Conservation (phyloP, 2,888 invertebrate species). For the Tachina lurida region DNA sequence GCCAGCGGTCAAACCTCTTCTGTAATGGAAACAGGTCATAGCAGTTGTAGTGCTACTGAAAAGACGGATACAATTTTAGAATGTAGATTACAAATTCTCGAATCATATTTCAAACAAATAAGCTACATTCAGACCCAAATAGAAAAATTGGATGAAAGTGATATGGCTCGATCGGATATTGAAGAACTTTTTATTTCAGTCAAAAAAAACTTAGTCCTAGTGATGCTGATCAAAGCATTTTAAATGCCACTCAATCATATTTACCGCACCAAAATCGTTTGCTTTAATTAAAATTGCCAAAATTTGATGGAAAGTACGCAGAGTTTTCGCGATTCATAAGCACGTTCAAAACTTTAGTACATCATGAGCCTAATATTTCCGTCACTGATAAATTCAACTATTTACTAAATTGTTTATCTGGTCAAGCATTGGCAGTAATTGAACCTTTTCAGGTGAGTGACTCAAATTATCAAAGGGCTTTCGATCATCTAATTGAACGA, state of each 20-base stretch:
- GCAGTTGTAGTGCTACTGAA: too few species aligned
- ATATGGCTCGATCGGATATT: conserved; percentile 25
- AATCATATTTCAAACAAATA: conserved; percentile 60
- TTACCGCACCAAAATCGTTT: conserved; percentile 5
- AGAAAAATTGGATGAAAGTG: conserved; percentile 45
- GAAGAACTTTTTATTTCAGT: conserved; percentile 46
- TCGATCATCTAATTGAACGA: neutral
- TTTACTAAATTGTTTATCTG: conserved; percentile 26
- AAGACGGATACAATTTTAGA: too few species aligned
- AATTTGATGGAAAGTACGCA: conserved; percentile 36
- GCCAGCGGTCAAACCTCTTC: too few species aligned
- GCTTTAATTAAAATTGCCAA: conserved; percentile 33
- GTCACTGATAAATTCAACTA: conserved; percentile 31
- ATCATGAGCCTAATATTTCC: conserved; percentile 24
- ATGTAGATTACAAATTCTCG: conserved; percentile 59
- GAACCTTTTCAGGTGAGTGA: conserved; percentile 27
- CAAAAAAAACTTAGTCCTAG: conserved; percentile 29
- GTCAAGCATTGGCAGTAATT: conserved; percentile 10
- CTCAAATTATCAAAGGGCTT: conserved; percentile 11
- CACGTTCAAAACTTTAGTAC: conserved; percentile 21
- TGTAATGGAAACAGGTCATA: too few species aligned
- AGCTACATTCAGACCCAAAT: conserved; percentile 50
- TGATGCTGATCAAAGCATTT: conserved; percentile 37
- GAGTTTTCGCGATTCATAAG: conserved; percentile 32
- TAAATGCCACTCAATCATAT: conserved; percentile 12